Evolutionary conservation across 2,888 invertebrate species (phyloP), one percentile per base, ranked within the genome.

Genomic region (Frankliniella intonsa): DNA sequence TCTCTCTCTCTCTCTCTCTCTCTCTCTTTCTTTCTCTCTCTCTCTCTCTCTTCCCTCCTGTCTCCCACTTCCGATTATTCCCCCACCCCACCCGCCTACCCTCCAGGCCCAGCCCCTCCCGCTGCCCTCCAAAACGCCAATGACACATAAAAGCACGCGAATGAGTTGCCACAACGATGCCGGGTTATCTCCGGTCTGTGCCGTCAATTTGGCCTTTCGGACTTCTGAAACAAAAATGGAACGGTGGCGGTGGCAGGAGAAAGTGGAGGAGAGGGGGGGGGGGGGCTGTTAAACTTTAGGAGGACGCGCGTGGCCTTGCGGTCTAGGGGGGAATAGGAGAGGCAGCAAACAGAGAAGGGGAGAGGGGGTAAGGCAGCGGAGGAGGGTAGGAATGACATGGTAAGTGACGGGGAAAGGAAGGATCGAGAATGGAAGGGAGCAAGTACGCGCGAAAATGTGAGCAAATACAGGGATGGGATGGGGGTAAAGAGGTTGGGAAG

Each of bases 211-310:
- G 25, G 69, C 69, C 55, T 25, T 22, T 25, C 69, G 69, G 69
- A 76, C 69, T 76, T 76, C 25, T 22, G 69, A 76, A 76, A 76
- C 69, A 76, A 76, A 76, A 76, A 76, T 76, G 69, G 22, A 76
- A 76, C 25, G 69, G 69, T 25, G 25, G 69, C 19, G 62, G 62
- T 62, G 62, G 55, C 55, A 55, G 22, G n/a, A 5, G 22, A 22
- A 25, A 25, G 69, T 25, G 69, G 69, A 25, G 25, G 69, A 0
- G 3, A 0, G 7, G 17, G 62, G 19, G 11, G 62, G 62, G 62
- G 5, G 5, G 38, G 62, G 62, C 62, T 62, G 62, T 62, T 62
- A 62, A 62, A 62, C 62, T 62, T 62, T 62, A 62, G 62, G 62
- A 62, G 55, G 17, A 14, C 55, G 38, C 55, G 38, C 38, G 38